These are phyloP conservation scores for Venusia cambrica DNA, from an alignment of 2,888 invertebrate genomes.

Conservation along the genomic window DNA sequence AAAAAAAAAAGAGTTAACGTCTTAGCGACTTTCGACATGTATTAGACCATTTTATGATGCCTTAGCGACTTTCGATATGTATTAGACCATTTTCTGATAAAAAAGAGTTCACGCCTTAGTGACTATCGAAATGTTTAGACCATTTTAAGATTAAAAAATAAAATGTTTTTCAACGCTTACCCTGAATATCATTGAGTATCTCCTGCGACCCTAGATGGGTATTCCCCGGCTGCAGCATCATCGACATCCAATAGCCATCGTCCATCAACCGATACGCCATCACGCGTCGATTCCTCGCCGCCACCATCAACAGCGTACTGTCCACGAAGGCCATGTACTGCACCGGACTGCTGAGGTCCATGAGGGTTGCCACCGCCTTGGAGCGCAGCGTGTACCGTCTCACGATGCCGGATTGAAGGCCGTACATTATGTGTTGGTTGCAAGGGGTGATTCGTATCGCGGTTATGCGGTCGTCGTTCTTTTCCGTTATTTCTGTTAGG, in stretches of 20 bases:
- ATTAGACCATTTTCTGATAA: too few species aligned
- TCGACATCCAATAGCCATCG: constrained; percentile 54
- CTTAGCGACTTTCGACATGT: too few species aligned
- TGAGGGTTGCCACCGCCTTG: constrained; percentile 53
- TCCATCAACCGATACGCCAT: constrained; percentile 58
- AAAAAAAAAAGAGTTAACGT: too few species aligned
- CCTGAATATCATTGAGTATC: constrained; percentile 65
- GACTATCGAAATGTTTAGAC: too few species aligned
- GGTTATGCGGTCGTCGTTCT: constrained; percentile 65
- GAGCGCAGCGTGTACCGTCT: constrained; percentile 61
- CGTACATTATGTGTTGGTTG: constrained; percentile 74
- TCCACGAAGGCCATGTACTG: constrained; percentile 64
- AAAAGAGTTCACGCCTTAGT: too few species aligned
- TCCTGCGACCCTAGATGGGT: constrained; percentile 70
- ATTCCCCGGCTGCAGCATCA: constrained; percentile 65
- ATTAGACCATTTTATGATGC: too few species aligned
- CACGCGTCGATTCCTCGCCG: constrained; percentile 60
- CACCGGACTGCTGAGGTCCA: constrained; percentile 64
- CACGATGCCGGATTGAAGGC: constrained; percentile 64
- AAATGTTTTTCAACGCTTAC: constrained; percentile 40
- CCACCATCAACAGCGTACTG: constrained; percentile 55
- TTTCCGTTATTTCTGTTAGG: constrained; percentile 64
- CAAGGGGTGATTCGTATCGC: constrained; percentile 71
- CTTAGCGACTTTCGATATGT: too few species aligned
- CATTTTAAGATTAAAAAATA: too few species aligned